Evolutionary conservation across 30 jellyfish, hydroid and myxozoan species (phyloP), one percentile per base, ranked within the genome.

Genomic region (Cassiopea xamachana): DNA sequence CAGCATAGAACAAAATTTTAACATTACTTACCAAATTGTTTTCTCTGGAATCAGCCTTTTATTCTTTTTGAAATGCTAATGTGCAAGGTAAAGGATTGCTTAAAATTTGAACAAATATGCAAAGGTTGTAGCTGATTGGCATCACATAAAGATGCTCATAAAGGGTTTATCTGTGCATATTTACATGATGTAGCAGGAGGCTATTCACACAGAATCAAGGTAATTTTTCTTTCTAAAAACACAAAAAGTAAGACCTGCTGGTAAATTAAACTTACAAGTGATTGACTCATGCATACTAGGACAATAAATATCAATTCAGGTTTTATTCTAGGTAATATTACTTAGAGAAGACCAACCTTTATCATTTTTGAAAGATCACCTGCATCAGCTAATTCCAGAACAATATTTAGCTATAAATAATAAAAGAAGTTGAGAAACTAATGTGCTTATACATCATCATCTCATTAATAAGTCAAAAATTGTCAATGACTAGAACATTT

Each of bases 321-420:
- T 55, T 3, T 55, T 55, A 10, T 6, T 55, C 12, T 55, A 27
- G 64, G 7, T 55, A 3, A 55, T 55, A 55, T 3, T 3, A 3
- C 64, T 10, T 3, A 55, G 12, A 55, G 15, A 27, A 27, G 80
- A 71, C 80, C 48, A 61, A 88, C 97, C 94, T 96, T 96, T 60
- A 96, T 96, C 99, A 96, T 96, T 80, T 96, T 96, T 58, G 99
- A 96, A 49, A 96, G 82, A 73, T 96, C 99, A 1, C 99, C 99
- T 64, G 99, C 99, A 91, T 96, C 99, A 48, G 99, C 99, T 43
- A 96, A 83, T 86, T 96, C 99, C 82, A 96, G 71, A 1, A 96
- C 99, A 77, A 96, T 96, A 60, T 90, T 96, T 50, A 96, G 81
- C 96, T 91, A 77, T 14, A 77, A 60, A 91, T 8, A 2, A 74